Evolutionary conservation across 2,888 invertebrate genomes (phyloP), one percentile per base, ranked within the genome.

Genomic region (Amphipyra berbera): DNA sequence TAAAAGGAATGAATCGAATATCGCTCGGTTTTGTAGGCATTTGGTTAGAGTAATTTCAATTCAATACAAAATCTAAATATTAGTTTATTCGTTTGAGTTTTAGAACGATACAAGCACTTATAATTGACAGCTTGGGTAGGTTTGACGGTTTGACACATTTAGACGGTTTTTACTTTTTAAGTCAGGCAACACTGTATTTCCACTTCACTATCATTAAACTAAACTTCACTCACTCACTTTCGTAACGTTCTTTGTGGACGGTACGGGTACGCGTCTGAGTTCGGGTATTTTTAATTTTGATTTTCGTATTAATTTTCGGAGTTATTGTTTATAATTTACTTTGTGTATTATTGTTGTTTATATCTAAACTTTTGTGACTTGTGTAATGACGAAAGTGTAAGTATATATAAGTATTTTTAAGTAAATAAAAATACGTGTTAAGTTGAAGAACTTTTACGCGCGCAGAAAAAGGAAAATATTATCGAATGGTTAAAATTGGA

Each of bases 371-470:
- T 48, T 40, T 61, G 21, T 45, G 30, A 41, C 9, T 38, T 64
- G 15, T 2, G 53, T 41, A n/a, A 61, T 46, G 60, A 15, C 9
- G 14, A 45, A 60, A 61, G 37, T 49, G 68, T 70, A 45, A 69
- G 72, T 65, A 44, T 15, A 12, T 50, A 41, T 7, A 30, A 21
- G 48, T 46, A n/a, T 13, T 40, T 57, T 45, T 2, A 35, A 50
- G 12, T 38, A 27, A 56, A 30, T 15, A 52, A 56, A 47, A 55
- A 35, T 12, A 44, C 30, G 48, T 55, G 46, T 33, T 62, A 50
- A 73, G 61, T 62, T 64, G 6, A 0, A 21, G 52, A 78, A 79
- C 65, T 78, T 78, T 78, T 79, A 76, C 72, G 74, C 77, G 78
- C 77, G 63, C 61, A 12, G 0, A 0, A 50, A 49, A 50, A 9